Conservation (phyloP, 1,140 invertebrate genomes). For the Archegozetes longisetosus region DNA sequence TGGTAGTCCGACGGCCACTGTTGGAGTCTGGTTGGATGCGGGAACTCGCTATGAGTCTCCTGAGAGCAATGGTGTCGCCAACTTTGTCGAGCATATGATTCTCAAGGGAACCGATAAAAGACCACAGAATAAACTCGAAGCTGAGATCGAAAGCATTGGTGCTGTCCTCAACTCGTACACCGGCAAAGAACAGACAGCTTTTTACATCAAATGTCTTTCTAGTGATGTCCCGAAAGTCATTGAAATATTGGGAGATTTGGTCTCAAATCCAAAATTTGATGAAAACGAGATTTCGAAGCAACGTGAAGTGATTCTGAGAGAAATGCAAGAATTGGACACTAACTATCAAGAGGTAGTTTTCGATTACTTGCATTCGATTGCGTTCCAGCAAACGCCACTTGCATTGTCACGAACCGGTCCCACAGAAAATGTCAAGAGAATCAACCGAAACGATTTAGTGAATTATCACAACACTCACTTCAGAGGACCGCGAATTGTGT, state of each 20-base stretch:
- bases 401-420: constrained; percentile 94
- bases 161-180: constrained; percentile 98
- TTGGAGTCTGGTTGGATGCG: constrained; percentile 98
- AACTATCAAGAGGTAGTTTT: constrained; percentile 99
- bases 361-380: constrained; percentile 89
- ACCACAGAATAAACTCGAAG: constrained; percentile 65
- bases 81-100: constrained; percentile 99
- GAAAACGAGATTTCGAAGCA: constrained; percentile 84
- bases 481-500: constrained; percentile 82
- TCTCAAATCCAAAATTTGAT: constrained; percentile 88
- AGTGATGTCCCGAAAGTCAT: constrained; percentile 69
- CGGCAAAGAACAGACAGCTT: constrained; percentile 95
- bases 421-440: constrained; percentile 86
- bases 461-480: constrained; percentile 83
- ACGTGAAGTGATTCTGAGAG: constrained; percentile 86
- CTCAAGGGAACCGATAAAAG: constrained; percentile 96
- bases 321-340: constrained; percentile 91
- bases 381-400: constrained; percentile 87
- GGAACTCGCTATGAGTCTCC: constrained; percentile 79
- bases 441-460: constrained; percentile 64
- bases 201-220: constrained; percentile 92
- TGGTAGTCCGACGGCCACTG: constrained; percentile 86
- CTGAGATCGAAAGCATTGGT: constrained; percentile 98
- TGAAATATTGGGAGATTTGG: constrained; percentile 92
- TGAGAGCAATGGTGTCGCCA: constrained; percentile 94